Percentiles rank a stretch among this genome's conserved stretches.
Conservation (phyloP, 2,797 vertebrate species). For the Xyrichtys novacula region DNA sequence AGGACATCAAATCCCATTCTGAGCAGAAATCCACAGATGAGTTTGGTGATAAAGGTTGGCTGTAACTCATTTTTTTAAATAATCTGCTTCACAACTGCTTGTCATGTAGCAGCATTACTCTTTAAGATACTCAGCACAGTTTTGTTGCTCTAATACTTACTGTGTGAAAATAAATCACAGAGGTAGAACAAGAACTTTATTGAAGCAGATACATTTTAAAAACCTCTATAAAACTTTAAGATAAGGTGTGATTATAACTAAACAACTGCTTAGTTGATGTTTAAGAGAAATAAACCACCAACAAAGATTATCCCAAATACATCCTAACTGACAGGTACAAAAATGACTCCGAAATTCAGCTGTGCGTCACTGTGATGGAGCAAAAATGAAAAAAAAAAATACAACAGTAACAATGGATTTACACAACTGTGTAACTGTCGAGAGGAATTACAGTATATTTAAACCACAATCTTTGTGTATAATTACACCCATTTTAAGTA, state of each 20-base stretch:
- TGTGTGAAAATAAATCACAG: not conserved
- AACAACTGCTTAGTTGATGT: not conserved
- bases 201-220: slow-evolving; percentile 31
- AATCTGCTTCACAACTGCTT: not conserved
- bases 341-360: not conserved
- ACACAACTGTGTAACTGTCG: not conserved
- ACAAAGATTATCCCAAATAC: not conserved
- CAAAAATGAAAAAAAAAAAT: not conserved
- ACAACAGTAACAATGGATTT: not conserved
- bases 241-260: not conserved
- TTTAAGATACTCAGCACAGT: no score
- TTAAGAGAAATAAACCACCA: slow-evolving; percentile 5
- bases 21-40: slow-evolving; percentile 27
- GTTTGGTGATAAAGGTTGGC: not conserved
- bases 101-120: not conserved
- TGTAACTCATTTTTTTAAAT: not conserved
- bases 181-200: slow-evolving; percentile 49
- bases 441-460: no score
- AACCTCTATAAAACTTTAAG: not conserved
- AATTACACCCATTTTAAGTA: not conserved
- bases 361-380: not conserved
- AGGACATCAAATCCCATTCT: slow-evolving; percentile 18
- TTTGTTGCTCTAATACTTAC: not conserved
- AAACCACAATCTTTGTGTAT: not conserved
- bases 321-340: not conserved